Evolutionary conservation across 2,113 vertebrate species (phyloP).

Genomic region (Pelodiscus sinensis): DNA sequence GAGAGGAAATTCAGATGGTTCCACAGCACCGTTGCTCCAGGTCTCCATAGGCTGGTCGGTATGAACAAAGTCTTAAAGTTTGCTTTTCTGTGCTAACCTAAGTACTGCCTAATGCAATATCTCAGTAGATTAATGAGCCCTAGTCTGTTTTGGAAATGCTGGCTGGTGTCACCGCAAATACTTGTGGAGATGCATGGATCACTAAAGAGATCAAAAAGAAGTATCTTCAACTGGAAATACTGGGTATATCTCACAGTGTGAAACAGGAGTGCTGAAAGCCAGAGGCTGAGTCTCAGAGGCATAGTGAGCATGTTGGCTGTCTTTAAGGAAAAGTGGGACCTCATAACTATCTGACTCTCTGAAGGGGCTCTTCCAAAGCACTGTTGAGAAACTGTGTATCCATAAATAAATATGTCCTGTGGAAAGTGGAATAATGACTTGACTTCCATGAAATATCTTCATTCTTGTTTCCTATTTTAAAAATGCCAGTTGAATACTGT

Average conservation of each 20-base stretch:
- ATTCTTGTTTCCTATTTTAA: not conserved
- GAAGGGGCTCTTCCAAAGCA: not conserved
- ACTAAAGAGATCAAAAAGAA: not conserved
- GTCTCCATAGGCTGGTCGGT: not conserved
- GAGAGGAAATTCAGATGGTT: not conserved
- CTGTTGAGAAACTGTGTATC: not conserved
- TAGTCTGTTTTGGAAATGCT: not conserved
- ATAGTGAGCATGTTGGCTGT: too few relatives aligned
- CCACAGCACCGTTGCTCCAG: too few relatives aligned
- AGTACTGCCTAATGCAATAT: not conserved
- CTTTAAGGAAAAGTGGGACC: not conserved
- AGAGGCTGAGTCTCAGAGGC: not conserved
- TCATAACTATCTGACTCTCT: not conserved
- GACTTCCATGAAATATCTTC: not conserved
- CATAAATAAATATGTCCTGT: not conserved
- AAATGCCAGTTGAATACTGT: not conserved
- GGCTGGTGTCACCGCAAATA: not conserved
- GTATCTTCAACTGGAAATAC: not conserved
- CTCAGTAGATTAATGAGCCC: not conserved
- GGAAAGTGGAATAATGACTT: not conserved
- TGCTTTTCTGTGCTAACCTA: not conserved
- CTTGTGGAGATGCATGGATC: not conserved
- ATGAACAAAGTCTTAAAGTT: not conserved
- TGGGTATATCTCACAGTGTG: too few relatives aligned
- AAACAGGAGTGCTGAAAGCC: not conserved